These are phyloP conservation scores for Sylvia atricapilla DNA, from an alignment of 2,113 vertebrate genomes.

Conservation along the genomic window DNA sequence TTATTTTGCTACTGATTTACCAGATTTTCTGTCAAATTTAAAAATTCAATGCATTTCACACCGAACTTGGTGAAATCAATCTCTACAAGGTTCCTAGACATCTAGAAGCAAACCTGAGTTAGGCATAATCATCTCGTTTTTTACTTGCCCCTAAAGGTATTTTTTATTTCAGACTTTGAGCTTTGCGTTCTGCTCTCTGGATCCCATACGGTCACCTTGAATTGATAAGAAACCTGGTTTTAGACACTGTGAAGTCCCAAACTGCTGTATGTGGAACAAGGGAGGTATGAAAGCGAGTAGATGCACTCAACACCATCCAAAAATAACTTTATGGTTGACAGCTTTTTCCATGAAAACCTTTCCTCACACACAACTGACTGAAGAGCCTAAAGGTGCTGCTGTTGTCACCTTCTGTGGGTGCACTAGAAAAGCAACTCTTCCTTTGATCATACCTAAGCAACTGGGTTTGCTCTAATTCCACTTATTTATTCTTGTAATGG, in stretches of 20 bases:
- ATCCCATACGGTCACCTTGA: background rate
- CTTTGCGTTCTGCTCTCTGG: background rate
- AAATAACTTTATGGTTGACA: background rate
- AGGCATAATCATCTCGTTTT: background rate
- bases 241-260: background rate
- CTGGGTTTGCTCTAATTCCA: background rate
- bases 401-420: background rate
- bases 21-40: background rate
- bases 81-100: background rate
- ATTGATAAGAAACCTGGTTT: background rate
- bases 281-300: background rate
- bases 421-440: background rate
- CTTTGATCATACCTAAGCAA: background rate
- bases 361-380: fast-evolving
- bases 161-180: background rate
- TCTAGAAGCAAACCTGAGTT: background rate
- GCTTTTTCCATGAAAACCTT: background rate
- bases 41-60: background rate
- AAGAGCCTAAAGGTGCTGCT: background rate
- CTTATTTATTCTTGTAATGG: background rate
- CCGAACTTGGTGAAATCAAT: background rate
- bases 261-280: background rate
- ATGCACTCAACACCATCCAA: background rate
- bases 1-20: background rate
- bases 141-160: background rate